Evolutionary conservation across 2,113 vertebrate species (phyloP).

Genomic region (Rhadina sibilatrix): DNA sequence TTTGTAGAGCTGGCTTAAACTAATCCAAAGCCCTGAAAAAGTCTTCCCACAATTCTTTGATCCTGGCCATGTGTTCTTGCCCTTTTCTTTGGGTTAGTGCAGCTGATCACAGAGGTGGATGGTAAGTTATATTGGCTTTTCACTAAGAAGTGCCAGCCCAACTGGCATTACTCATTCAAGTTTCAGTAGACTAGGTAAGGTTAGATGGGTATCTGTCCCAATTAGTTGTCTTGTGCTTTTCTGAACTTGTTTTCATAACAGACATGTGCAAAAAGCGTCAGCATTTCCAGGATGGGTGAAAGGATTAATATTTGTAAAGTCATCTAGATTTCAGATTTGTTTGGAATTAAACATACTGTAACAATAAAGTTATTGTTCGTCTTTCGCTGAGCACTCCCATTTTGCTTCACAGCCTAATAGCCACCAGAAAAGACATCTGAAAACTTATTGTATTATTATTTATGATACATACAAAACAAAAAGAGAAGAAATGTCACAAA

Average conservation of each 20-base stretch:
- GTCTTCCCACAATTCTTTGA: background rate
- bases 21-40: background rate
- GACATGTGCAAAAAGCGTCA: background rate
- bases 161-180: background rate
- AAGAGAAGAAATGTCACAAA: slow-evolving; percentile 20
- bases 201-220: background rate
- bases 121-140: background rate
- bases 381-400: slow-evolving; percentile 16
- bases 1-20: background rate
- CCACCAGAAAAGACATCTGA: slow-evolving; percentile 24
- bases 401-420: slow-evolving; percentile 29
- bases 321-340: slow-evolving; percentile 23
- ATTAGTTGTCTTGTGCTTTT: background rate
- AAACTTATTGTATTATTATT: slow-evolving; percentile 53
- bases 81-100: background rate
- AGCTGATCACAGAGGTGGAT: background rate
- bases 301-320: slow-evolving; percentile 9
- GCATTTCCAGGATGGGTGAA: background rate
- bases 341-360: background rate
- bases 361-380: slow-evolving; percentile 45
- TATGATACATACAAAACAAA: slow-evolving; percentile 40
- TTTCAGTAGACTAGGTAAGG: background rate
- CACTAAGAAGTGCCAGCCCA: background rate
- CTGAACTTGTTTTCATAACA: background rate
- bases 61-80: background rate